Evolutionary conservation across 2,113 vertebrate genomes (phyloP), one percentile per base, ranked within the genome.

Genomic region (Percina caprodes): DNA sequence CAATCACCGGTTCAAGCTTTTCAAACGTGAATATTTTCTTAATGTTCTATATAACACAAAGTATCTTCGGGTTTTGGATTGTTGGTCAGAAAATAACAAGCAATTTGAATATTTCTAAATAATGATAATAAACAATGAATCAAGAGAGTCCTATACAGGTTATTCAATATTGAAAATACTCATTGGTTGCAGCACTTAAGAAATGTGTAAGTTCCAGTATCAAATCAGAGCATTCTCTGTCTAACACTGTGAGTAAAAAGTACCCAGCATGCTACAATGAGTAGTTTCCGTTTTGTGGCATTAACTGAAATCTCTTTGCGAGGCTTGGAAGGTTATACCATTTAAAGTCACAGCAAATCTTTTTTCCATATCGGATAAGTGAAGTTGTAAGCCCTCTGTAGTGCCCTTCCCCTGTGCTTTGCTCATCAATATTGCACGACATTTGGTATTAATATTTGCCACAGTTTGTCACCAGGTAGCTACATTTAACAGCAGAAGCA

Each of bases 401-500:
- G 33, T 88, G 79, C 63, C 89, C 81, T 83, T 88, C 86, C 85
- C 65, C 68, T 83, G 46, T 77, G 75, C 84, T 63, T 85, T 80
- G 77, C 48, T 89, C 87, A 93, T 95, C 84, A 92, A 93, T 93
- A 90, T 87, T 94, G 76, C 89, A 95, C 85, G 73, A 35, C 56
- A 19, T 74, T 71, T 26, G 68, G 85, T 91, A 84, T 90, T 92
- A 90, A 91, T 92, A 93, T 94, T 92, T 91, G 91, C 91, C 72
- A 91, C 63, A 3, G 86, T 89, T 91, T 93, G 86, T 93, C 26
- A 66, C 85, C 84, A 86, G 84, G 84, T 91, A 87, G 84, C 82
- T 75, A 49, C 91, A 85, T 84, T 89, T 88, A 90, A 88, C 80
- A 78, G 82, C 76, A 66, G 75, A 86, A 66, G 86, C 84, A 88